phyloP scores from a whole-genome alignment of 2,797 vertebrate genomes.

The Alectoris magna region DNA sequence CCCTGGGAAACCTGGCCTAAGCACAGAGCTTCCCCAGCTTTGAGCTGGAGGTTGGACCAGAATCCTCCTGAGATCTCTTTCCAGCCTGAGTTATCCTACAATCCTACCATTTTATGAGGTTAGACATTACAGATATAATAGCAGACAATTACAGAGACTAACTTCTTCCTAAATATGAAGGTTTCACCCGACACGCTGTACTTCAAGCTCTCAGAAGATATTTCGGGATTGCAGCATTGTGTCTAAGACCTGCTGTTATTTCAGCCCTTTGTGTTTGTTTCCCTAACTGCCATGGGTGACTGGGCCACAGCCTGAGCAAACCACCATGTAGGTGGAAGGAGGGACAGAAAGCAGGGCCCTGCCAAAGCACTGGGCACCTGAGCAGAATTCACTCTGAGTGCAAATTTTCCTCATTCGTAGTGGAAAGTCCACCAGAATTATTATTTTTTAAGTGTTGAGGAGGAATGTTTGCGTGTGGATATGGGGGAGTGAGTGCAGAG shows the following conservation, averaged over 20 bases:
- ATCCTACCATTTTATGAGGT: neutral
- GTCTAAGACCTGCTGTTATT: slow-evolving; percentile 42
- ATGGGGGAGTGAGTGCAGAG: neutral
- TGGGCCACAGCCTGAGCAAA: neutral
- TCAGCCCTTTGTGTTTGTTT: slow-evolving; percentile 32
- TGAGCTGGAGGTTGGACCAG: neutral
- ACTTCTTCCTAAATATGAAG: neutral
- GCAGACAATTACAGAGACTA: slow-evolving; percentile 11
- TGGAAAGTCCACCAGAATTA: neutral
- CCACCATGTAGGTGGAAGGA: neutral
- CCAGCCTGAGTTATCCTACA: neutral
- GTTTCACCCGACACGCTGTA: neutral
- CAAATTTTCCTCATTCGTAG: neutral
- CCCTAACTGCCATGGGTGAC: neutral
- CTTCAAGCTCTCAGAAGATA: neutral
- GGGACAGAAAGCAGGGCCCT: neutral
- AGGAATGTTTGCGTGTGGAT: neutral
- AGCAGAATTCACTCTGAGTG: neutral
- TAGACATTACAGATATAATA: neutral
- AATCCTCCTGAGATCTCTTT: neutral
- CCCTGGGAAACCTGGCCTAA: neutral
- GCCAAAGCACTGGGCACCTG: neutral
- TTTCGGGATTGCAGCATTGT: slow-evolving; percentile 8
- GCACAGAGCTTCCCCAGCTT: neutral
- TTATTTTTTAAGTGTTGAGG: neutral